Evolutionary conservation across 2,797 vertebrate species (phyloP).

Genomic region (Jordanella pulchra): DNA sequence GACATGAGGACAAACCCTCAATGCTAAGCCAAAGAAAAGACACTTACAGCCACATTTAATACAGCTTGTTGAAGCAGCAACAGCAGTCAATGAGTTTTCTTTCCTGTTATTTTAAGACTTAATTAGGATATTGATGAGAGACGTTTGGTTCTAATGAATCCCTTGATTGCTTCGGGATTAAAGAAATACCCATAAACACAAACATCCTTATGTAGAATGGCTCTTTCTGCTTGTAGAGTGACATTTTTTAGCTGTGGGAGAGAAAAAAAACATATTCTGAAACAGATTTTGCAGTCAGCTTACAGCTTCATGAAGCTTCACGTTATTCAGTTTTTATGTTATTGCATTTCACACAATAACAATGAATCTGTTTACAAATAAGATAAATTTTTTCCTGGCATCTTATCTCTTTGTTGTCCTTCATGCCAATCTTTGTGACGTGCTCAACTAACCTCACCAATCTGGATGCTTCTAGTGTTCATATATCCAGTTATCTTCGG

Average conservation of each 20-base stretch:
- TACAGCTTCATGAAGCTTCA: constrained; percentile 31
- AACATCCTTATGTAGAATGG: constrained; percentile 32
- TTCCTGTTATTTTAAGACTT: constrained; percentile 6
- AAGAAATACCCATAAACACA: constrained; percentile 34
- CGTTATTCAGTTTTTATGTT: constrained; percentile 7
- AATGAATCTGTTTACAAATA: background rate
- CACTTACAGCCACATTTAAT: constrained; percentile 14
- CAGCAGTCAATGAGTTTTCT: background rate
- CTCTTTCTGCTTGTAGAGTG: constrained; percentile 1
- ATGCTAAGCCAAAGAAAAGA: constrained; percentile 42
- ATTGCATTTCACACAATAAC: background rate
- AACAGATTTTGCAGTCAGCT: constrained; percentile 26
- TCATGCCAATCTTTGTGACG: no score
- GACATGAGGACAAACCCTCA: constrained; percentile 40
- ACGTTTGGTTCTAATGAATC: constrained; percentile 19
- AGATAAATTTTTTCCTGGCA: no score
- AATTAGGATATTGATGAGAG: constrained; percentile 23
- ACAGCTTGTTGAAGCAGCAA: constrained; percentile 2
- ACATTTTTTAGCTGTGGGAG: constrained; percentile 19
- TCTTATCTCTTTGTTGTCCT: no score
- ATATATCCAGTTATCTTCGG: no score
- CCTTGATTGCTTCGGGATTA: constrained; percentile 37
- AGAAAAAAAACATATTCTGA: constrained; percentile 9
- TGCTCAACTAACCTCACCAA: no score
- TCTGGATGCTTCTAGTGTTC: no score